Conservation (phyloP, 2,797 vertebrate species). For the Tamandua tetradactyla region DNA sequence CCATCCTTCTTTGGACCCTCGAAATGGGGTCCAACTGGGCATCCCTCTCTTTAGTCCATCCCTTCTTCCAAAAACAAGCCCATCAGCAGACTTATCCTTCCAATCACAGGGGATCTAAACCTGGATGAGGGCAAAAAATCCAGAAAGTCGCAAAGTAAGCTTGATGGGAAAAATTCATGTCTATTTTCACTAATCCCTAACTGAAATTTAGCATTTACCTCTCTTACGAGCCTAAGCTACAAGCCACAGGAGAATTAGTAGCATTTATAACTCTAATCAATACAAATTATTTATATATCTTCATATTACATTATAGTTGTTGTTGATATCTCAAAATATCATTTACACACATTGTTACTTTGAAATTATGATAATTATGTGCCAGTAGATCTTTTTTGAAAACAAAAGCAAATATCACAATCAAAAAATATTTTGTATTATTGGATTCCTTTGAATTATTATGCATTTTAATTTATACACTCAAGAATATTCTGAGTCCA, state of each 20-base stretch:
- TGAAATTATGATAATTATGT: conserved; percentile 6
- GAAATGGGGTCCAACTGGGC: neutral
- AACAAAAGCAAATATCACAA: neutral
- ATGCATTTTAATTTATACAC: conserved; percentile 24
- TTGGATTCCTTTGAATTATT: conserved; percentile 4
- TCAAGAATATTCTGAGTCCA: conserved; percentile 9
- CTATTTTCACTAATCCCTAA: neutral
- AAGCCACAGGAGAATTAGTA: neutral
- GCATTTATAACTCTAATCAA: neutral
- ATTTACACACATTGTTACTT: neutral
- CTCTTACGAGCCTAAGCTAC: neutral
- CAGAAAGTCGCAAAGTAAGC: neutral
- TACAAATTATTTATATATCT: neutral
- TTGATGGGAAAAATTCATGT: neutral
- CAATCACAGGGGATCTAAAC: neutral
- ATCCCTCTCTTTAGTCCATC: neutral
- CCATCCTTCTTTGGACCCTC: neutral
- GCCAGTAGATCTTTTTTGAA: neutral
- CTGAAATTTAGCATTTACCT: conserved; percentile 23
- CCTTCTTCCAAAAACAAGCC: neutral
- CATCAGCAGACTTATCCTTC: neutral
- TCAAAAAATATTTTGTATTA: conserved; percentile 37
- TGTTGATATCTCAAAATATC: neutral
- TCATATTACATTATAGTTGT: neutral
- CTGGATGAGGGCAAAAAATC: neutral